phyloP scores from a whole-genome alignment of 2,113 vertebrate species.

The Callopanchax toddi region DNA sequence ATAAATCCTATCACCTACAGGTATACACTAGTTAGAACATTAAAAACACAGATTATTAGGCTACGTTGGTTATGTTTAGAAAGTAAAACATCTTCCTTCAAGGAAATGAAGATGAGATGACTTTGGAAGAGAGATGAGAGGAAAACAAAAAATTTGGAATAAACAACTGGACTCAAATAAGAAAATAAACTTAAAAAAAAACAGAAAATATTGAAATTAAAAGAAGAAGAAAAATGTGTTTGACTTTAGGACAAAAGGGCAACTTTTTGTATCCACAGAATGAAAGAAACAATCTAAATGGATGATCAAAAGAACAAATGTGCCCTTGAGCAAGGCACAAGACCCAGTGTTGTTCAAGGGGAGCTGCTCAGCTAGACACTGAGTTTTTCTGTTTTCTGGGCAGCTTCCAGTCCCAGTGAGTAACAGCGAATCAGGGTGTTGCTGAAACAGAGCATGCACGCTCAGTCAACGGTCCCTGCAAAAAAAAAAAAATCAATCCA shows the following conservation, averaged over 20 bases:
- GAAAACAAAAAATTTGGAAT: neutral
- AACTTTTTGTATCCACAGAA: neutral
- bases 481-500: neutral
- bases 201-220: too few relatives aligned
- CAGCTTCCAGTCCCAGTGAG: neutral
- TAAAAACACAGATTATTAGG: slow-evolving; percentile 72
- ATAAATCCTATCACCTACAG: slow-evolving; percentile 69
- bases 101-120: slow-evolving; percentile 17
- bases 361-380: neutral
- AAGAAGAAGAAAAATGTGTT: neutral
- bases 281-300: neutral
- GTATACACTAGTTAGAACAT: slow-evolving; percentile 66
- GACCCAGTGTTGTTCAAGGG: neutral
- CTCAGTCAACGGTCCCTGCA: slow-evolving; percentile 31
- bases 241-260: slow-evolving; percentile 1
- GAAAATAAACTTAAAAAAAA: too few relatives aligned
- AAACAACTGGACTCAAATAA: too few relatives aligned
- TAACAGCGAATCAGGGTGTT: neutral
- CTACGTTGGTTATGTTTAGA: slow-evolving; percentile 68
- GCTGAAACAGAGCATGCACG: slow-evolving; percentile 33
- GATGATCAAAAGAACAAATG: neutral
- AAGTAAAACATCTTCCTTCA: slow-evolving; percentile 27
- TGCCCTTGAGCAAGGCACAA: slow-evolving; percentile 34
- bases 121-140: neutral
- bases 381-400: slow-evolving; percentile 3